Conservation (phyloP, 1,140 invertebrate genomes). For the Drosophila suzukii region DNA sequence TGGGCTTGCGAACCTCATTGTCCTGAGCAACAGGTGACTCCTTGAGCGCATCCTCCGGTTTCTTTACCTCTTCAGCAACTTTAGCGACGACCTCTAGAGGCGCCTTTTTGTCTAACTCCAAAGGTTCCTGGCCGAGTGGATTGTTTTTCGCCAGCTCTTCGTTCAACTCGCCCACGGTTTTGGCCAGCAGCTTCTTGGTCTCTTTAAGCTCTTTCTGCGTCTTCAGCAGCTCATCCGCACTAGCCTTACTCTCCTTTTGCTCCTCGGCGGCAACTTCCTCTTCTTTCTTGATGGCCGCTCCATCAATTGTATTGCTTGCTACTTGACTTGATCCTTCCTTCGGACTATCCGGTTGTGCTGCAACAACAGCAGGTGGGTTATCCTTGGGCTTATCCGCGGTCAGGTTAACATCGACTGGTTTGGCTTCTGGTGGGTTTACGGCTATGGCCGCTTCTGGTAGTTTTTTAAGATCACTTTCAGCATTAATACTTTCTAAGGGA, state of each 20-base stretch:
- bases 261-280: slow-evolving; percentile 85
- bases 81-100: slow-evolving; percentile 30
- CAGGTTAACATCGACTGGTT: slow-evolving; percentile 8
- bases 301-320: slow-evolving; percentile 69
- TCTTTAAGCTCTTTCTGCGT: slow-evolving; percentile 86
- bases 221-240: slow-evolving; percentile 82
- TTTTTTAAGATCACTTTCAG: slow-evolving; percentile 11
- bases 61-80: slow-evolving; percentile 19
- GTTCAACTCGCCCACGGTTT: slow-evolving; percentile 85
- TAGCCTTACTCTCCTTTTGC: slow-evolving; percentile 83
- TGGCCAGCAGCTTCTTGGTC: slow-evolving; percentile 85
- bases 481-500: slow-evolving; percentile 23
- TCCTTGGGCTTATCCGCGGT: slow-evolving; percentile 17
- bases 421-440: slow-evolving; percentile 2
- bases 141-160: slow-evolving; percentile 79
- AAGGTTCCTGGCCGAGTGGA: slow-evolving; percentile 45
- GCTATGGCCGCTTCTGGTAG: not conserved
- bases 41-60: slow-evolving; percentile 9
- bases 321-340: not conserved
- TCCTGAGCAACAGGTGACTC: slow-evolving; percentile 9
- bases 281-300: slow-evolving; percentile 85
- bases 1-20: slow-evolving; percentile 40
- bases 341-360: not conserved
- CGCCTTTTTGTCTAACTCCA: slow-evolving; percentile 27
- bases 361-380: slow-evolving; percentile 11